phyloP scores from a whole-genome alignment of 1,140 invertebrate species.

The Cyclina sinensis region DNA sequence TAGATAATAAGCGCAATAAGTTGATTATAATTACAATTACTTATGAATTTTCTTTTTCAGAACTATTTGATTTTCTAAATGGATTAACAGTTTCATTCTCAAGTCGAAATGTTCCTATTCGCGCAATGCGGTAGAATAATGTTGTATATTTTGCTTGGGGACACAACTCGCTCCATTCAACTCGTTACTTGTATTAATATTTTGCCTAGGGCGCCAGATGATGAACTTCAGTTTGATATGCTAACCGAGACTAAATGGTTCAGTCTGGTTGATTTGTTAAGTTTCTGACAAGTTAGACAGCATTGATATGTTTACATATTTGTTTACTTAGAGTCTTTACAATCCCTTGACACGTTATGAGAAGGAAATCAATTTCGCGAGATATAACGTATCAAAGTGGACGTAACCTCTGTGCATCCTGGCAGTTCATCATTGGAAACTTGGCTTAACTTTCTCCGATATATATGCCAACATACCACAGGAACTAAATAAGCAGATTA shows the following conservation, averaged over 20 bases:
- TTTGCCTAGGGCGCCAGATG: slow-evolving; percentile 3
- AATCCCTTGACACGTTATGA: not conserved
- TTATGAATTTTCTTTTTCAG: no score
- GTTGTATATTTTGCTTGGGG: not conserved
- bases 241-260: slow-evolving; percentile 23
- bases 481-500: no score
- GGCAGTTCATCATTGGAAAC: no score
- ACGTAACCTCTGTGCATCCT: slow-evolving; percentile 14
- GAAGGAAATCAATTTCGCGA: not conserved
- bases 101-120: no score
- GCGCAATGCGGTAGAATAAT: no score
- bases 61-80: no score
- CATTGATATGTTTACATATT: slow-evolving; percentile 10
- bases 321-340: slow-evolving; percentile 29
- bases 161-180: slow-evolving; percentile 12
- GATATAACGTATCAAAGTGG: slow-evolving; percentile 41
- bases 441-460: no score
- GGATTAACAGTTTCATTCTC: no score
- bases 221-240: slow-evolving; percentile 10
- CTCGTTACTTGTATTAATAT: slow-evolving; percentile 14
- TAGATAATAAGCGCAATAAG: no score
- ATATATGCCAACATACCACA: no score
- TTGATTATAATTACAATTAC: no score
- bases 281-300: slow-evolving; percentile 19
- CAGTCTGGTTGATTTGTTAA: slow-evolving; percentile 38